Percentiles rank a stretch among this genome's conserved stretches.
Conservation (phyloP, 2,113 vertebrate species). For the Zosterops lateralis region DNA sequence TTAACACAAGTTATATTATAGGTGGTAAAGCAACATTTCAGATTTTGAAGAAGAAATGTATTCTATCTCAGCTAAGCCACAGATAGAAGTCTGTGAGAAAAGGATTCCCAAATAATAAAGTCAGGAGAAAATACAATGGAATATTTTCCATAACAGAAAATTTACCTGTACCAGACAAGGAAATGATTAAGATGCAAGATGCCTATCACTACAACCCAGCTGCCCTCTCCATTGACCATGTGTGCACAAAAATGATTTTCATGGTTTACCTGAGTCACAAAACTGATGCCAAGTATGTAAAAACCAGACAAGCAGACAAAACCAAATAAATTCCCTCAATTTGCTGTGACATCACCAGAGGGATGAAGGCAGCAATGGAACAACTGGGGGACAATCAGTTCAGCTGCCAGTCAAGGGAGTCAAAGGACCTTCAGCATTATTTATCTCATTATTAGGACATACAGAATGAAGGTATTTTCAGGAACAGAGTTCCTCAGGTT, state of each 20-base stretch:
- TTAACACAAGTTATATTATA: neutral
- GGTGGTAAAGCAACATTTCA: neutral
- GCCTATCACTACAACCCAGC: neutral
- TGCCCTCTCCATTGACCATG: neutral
- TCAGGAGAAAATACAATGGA: neutral
- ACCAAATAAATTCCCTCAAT: neutral
- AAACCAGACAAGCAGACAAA: neutral
- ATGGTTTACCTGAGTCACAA: neutral
- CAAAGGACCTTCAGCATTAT: neutral
- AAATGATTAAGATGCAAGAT: neutral
- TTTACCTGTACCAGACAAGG: neutral
- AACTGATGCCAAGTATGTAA: neutral
- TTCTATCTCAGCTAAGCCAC: neutral
- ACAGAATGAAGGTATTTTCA: neutral
- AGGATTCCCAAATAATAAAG: neutral
- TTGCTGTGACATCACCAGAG: fast-evolving
- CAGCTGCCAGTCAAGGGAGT: neutral
- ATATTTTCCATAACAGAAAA: neutral
- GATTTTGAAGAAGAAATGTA: neutral
- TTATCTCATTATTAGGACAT: neutral
- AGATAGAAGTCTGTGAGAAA: neutral
- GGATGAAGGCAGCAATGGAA: neutral
- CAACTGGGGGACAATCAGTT: fast-evolving
- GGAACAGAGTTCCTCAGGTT: neutral
- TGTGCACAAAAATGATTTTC: neutral